Evolutionary conservation across 1,140 invertebrate genomes (phyloP), one percentile per base, ranked within the genome.

Genomic region (Leptinotarsa defecta): DNA sequence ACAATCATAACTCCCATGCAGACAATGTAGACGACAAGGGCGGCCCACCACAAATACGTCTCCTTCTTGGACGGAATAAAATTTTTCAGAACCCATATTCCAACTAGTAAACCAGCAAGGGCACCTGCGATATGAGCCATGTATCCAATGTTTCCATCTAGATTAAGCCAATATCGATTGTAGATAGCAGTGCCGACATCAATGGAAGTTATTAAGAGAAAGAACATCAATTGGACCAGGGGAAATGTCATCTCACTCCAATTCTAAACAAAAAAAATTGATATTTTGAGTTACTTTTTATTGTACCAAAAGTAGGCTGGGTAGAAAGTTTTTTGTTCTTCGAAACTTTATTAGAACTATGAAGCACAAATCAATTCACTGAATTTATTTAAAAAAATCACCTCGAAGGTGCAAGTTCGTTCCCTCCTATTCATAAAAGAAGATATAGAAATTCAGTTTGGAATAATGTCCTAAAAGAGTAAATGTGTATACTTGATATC

Each of bases 191-290:
- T 92, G 20, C 94, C 94, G 52, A 96, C 86, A 68, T 83, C 81
- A 8, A 73, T 52, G 3, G 11, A 27, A 1, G 91, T 91, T 71
- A 97, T 88, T 1, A 94, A 82, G 0, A 95, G 76, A 80, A 96
- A 94, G 13, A 94, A 89, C 43, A 94, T 81, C 20, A 96, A 85
- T 79, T 97, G 93, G 1, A 94, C 86, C 63, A 93, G 88, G 1
- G 94, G 93, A 83, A 94, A 95, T 82, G 95, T 92, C 95, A 98
- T 97, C 87, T 98, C 94, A 52, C 88, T 88, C 93, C 95, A 98
- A 86, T 98, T 98, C 93, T 94, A 84, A 52, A 88, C 88, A 74
- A 64, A 78, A 72, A 61, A 64, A 34, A 34, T 6, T 4, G 27
- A 8, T 34, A 34, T 34, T 8, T 34, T 34, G 6, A 34, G 34